These are phyloP conservation scores for Spondyliosoma cantharus DNA, from an alignment of 2,797 vertebrate genomes.

Conservation along the genomic window DNA sequence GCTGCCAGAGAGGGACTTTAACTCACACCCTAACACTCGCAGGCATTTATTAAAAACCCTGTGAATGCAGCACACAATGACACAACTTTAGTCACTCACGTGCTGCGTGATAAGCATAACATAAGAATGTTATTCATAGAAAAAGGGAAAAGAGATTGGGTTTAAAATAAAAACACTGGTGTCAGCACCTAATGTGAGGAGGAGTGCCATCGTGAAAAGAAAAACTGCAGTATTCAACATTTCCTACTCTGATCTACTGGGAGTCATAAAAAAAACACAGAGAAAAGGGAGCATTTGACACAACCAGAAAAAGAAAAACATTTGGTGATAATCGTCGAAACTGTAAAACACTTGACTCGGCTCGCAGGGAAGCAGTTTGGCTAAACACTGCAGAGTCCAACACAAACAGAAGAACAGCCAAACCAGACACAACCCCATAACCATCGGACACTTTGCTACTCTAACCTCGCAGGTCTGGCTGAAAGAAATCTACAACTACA, in stretches of 20 bases:
- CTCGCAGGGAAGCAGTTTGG: conserved; percentile 18
- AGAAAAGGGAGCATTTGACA: conserved; percentile 75
- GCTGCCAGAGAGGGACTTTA: neutral
- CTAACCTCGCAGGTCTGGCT: conserved; percentile 12
- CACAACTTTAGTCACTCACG: neutral
- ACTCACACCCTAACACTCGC: neutral
- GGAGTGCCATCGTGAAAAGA: neutral
- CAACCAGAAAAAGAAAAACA: conserved; percentile 54
- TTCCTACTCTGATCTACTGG: conserved; percentile 75
- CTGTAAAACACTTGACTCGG: neutral
- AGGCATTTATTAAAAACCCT: conserved; percentile 6
- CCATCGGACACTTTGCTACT: conserved; percentile 15
- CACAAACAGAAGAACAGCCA: neutral
- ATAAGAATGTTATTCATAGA: conserved; percentile 9
- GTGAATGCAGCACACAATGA: neutral
- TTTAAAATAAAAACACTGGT: conserved; percentile 17
- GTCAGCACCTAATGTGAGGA: conserved; percentile 22
- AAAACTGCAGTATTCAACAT: conserved; percentile 49
- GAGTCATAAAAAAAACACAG: conserved; percentile 71
- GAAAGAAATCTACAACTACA: conserved; percentile 4
- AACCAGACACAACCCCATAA: conserved; percentile 19
- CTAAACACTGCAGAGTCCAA: conserved; percentile 6
- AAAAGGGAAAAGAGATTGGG: conserved; percentile 4
- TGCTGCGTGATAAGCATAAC: neutral
- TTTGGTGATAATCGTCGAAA: conserved; percentile 68